A percentile compares a stretch with the other conserved stretches of the same genome.
Evolutionary conservation across 2,888 invertebrate genomes (phyloP).

Genomic region (Napeogenes inachia): DNA sequence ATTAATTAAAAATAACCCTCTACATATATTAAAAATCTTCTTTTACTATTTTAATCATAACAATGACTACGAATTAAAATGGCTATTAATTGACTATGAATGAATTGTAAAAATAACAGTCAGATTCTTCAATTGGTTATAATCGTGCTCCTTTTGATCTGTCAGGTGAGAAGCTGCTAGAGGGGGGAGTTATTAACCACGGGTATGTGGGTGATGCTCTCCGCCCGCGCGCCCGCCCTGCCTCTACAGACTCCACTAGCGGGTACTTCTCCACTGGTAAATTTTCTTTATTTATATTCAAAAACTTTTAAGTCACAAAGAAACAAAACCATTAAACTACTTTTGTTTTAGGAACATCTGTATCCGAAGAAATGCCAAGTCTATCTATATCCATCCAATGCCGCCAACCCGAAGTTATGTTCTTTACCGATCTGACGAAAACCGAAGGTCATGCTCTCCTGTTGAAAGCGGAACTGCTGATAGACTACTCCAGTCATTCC

Average conservation of each 20-base stretch:
- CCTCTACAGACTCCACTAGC: conserved; percentile 77
- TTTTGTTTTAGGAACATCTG: conserved; percentile 61
- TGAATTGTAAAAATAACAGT: no score
- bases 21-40: no score
- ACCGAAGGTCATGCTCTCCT: conserved; percentile 81
- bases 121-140: no score
- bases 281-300: conserved; percentile 1
- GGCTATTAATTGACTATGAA: no score
- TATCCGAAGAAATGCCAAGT: conserved; percentile 72
- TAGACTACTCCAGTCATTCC: conserved; percentile 83
- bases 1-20: no score
- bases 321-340: background rate
- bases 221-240: conserved; percentile 41
- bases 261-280: conserved; percentile 76
- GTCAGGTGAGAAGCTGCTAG: conserved; percentile 75
- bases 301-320: background rate
- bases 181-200: conserved; percentile 83
- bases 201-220: conserved; percentile 81
- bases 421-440: conserved; percentile 82
- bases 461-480: conserved; percentile 81
- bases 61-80: no score
- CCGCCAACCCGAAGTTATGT: conserved; percentile 86
- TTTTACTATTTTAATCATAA: no score
- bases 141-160: no score
- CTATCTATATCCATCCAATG: conserved; percentile 84